phyloP scores from a whole-genome alignment of 2,113 vertebrate species.

The Pituophis catenifer region DNA sequence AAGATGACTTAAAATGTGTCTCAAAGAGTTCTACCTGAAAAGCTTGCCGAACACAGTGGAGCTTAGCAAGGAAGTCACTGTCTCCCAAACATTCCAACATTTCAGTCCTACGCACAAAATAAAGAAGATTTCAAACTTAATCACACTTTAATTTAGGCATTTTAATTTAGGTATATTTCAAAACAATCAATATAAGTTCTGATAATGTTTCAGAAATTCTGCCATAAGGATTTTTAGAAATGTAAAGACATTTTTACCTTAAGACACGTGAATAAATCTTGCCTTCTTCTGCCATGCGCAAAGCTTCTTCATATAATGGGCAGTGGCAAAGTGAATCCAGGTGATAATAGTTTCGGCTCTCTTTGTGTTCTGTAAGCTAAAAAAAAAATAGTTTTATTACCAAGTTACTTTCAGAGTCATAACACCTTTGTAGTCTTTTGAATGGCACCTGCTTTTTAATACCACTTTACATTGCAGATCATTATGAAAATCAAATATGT shows the following conservation, averaged over 20 bases:
- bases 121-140: constrained; percentile 21
- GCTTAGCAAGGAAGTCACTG: constrained; percentile 91
- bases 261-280: constrained; percentile 89
- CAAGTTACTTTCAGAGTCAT: background rate
- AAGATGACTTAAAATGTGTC: background rate
- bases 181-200: background rate
- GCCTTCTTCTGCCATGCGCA: constrained; percentile 90
- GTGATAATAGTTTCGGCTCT: constrained; percentile 61
- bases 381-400: background rate
- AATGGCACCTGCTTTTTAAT: background rate
- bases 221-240: background rate
- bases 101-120: constrained; percentile 79
- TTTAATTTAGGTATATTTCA: background rate
- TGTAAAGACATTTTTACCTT: constrained; percentile 68
- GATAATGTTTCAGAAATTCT: background rate
- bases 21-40: constrained; percentile 81
- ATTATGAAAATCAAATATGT: background rate
- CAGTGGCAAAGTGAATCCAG: constrained; percentile 79
- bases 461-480: background rate
- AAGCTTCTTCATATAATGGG: constrained; percentile 89
- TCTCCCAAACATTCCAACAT: constrained; percentile 90
- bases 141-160: background rate
- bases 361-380: constrained; percentile 85
- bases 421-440: background rate
- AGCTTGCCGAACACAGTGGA: constrained; percentile 92